phyloP scores from a whole-genome alignment of 2,888 invertebrate genomes.

The Trachelus stipa region DNA sequence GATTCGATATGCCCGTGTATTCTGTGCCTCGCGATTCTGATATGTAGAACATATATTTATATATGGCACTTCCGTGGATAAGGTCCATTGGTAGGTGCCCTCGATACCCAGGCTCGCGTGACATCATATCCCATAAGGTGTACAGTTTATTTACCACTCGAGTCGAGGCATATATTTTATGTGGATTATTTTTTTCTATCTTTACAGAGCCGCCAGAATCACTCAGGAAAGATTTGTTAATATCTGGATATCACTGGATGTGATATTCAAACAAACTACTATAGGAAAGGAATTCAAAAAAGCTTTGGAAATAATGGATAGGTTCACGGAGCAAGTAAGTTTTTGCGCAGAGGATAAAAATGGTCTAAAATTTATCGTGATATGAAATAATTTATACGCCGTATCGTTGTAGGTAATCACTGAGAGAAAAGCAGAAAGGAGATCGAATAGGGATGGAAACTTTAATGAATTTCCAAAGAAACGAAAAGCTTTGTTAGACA shows the following conservation, averaged over 20 bases:
- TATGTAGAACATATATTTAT: no score
- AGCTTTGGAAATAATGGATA: slow-evolving; percentile 68
- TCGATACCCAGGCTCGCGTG: no score
- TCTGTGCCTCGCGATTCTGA: no score
- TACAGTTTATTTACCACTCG: no score
- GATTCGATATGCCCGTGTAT: no score
- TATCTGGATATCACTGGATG: slow-evolving; percentile 70
- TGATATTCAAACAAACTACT: slow-evolving; percentile 66
- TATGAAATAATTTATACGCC: background rate
- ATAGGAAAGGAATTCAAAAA: slow-evolving; percentile 67
- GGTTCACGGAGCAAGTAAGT: slow-evolving; percentile 68
- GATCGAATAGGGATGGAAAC: slow-evolving; percentile 36
- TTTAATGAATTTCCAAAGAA: slow-evolving; percentile 40
- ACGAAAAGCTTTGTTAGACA: slow-evolving; percentile 69
- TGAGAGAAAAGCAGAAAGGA: slow-evolving; percentile 47
- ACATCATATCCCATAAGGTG: no score
- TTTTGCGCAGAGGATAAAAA: background rate
- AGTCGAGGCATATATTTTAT: no score
- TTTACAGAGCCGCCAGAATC: slow-evolving; percentile 60
- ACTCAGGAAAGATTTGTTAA: slow-evolving; percentile 62
- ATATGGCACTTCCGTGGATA: no score
- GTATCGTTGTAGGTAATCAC: slow-evolving; percentile 46
- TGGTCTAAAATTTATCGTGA: background rate
- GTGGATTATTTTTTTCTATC: slow-evolving; percentile 4
- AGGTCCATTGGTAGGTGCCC: no score